Evolutionary conservation across 2,888 invertebrate genomes (phyloP), one percentile per base, ranked within the genome.

Genomic region (Ormyrus labotus): DNA sequence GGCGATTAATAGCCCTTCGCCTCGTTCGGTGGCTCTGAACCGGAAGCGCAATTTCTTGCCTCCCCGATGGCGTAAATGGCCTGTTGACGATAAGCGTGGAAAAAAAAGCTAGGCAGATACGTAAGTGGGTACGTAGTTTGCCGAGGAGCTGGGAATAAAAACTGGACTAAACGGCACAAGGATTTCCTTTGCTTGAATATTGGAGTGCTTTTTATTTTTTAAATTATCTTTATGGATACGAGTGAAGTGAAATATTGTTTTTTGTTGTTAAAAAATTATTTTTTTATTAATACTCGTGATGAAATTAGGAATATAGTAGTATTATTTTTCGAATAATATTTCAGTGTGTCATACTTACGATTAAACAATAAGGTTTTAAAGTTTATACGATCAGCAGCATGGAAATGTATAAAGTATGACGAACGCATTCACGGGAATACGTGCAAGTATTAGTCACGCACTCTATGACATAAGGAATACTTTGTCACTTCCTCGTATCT

Each of bases 1-100:
- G 51, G 67, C 72, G 67, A 77, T 77, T 70, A 77, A 70, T 70
- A 64, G 57, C 57, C 61, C 64, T 74, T 74, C 74, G 57, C 10
- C 65, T 55, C 8, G 11, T 11, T 19, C n/a, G 13, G 68, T 45
- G 48, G 13, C 61, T 19, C 55, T 51, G 55, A 47, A 11, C 58
- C 68, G 76, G 76, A 76, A 76, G 63, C 76, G 68, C 13, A 34
- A 69, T 69, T 69, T 76, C 63, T 69, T 69, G 68, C 13, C 13
- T n/a, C n/a, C 45, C 48, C n/a, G 50, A 65, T 64, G 64, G 55
- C 73, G 73, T 53, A 73, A 73, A 73, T 73, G 73, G 53, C n/a
- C 47, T 47, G 51, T 7, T 57, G 64, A 65, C 57, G 65, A 67
- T 57, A 34, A 3, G 19, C 34, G 48, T 13, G 13, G 58, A 67